phyloP scores from a whole-genome alignment of 2,797 vertebrate species.

The Glossophaga mutica region DNA sequence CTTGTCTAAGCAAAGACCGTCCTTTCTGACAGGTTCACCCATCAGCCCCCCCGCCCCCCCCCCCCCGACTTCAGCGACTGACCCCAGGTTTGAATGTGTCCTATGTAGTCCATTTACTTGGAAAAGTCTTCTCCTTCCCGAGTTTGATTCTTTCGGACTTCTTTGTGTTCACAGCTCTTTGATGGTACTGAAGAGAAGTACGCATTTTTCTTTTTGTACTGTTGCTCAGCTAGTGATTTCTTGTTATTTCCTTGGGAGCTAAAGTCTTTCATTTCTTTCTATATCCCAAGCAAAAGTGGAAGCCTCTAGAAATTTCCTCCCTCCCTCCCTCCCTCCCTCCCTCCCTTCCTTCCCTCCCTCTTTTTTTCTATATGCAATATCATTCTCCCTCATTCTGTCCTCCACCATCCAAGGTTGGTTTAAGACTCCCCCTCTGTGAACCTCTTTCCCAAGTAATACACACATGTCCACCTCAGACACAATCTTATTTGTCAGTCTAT shows the following conservation, averaged over 20 bases:
- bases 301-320: background rate
- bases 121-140: background rate
- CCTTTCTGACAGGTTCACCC: background rate
- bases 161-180: background rate
- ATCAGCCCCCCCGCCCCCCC: background rate
- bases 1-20: background rate
- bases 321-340: background rate
- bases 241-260: background rate
- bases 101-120: background rate
- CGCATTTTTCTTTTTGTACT: background rate
- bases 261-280: background rate
- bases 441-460: background rate
- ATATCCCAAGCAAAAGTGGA: background rate
- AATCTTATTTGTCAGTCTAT: background rate
- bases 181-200: background rate
- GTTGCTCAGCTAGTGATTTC: background rate
- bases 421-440: background rate
- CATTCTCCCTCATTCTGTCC: background rate
- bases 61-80: background rate
- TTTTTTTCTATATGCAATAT: too few species aligned
- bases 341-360: background rate
- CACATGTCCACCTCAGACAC: background rate
- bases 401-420: background rate
- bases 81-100: background rate
- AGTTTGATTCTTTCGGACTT: background rate